phyloP scores from a whole-genome alignment of 2,113 vertebrate species.

The Arenaria interpres region DNA sequence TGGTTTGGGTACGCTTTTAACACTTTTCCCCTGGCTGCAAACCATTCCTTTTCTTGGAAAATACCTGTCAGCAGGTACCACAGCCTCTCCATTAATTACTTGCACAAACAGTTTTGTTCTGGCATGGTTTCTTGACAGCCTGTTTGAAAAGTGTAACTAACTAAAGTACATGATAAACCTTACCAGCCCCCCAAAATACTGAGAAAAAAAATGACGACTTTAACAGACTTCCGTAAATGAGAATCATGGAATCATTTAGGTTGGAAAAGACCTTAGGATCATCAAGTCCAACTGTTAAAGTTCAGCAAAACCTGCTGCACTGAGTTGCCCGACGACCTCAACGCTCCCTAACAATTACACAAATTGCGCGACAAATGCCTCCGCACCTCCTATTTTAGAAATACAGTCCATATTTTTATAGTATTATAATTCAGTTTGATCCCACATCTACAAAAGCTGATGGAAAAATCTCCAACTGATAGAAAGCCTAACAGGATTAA shows the following conservation, averaged over 20 bases:
- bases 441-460: neutral
- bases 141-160: neutral
- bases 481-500: neutral
- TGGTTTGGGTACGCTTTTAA: slow-evolving; percentile 39
- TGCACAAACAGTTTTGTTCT: slow-evolving; percentile 36
- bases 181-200: neutral
- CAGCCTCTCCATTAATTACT: slow-evolving; percentile 39
- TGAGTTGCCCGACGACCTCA: neutral
- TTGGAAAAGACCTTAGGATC: neutral
- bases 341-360: neutral
- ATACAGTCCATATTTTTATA: neutral
- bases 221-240: neutral
- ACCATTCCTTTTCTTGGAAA: slow-evolving; percentile 50
- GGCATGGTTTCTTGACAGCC: slow-evolving; percentile 30
- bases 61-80: slow-evolving; percentile 57
- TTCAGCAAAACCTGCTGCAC: neutral
- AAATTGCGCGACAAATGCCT: neutral
- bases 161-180: slow-evolving; percentile 2
- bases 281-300: neutral
- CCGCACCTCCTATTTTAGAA: neutral
- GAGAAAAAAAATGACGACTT: neutral
- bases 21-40: slow-evolving; percentile 42
- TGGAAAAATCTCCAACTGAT: neutral
- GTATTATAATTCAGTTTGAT: neutral
- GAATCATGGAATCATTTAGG: neutral